phyloP scores from a whole-genome alignment of 2,888 invertebrate species.

The Lapara coniferarum region DNA sequence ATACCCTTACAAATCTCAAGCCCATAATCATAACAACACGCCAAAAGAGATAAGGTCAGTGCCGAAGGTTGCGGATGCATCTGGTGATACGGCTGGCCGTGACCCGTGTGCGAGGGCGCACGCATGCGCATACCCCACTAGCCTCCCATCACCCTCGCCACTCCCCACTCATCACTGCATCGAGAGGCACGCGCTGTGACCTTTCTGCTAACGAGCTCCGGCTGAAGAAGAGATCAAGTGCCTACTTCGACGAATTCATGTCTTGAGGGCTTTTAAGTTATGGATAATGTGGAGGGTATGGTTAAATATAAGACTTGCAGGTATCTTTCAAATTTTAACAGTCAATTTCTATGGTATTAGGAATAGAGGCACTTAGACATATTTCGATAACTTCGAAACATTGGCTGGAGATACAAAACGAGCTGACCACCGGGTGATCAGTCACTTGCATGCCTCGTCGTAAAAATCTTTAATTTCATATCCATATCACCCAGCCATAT shows the following conservation, averaged over 20 bases:
- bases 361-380: no score
- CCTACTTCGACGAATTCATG: background rate
- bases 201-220: background rate
- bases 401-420: no score
- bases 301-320: background rate
- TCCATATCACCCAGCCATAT: no score
- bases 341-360: no score
- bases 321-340: no score
- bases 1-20: background rate
- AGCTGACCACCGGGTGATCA: no score
- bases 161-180: background rate
- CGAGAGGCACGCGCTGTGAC: conserved; percentile 8
- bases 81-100: conserved; percentile 31
- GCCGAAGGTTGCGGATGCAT: conserved; percentile 37
- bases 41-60: conserved; percentile 40
- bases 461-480: no score
- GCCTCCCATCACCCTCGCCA: background rate
- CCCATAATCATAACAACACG: background rate
- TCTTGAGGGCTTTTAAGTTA: background rate
- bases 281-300: background rate
- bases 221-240: conserved; percentile 3
- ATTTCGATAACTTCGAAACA: no score
- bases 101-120: conserved; percentile 25
- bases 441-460: no score
- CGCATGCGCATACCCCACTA: conserved; percentile 10